phyloP scores from a whole-genome alignment of 2,888 invertebrate species.

The Diarsia rubi region DNA sequence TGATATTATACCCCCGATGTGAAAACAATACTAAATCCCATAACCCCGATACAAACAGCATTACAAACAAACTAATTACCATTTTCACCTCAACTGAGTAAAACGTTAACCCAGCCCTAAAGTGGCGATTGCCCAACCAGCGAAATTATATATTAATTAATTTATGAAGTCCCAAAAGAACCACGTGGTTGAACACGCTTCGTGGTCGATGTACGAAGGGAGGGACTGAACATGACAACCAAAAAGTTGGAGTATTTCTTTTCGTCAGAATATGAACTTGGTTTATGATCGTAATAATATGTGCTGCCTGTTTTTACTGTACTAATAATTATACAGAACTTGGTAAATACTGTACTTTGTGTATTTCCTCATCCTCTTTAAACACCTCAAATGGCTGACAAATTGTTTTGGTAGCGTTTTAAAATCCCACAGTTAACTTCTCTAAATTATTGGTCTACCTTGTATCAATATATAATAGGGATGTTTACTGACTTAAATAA shows the following conservation, averaged over 20 bases:
- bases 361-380: neutral
- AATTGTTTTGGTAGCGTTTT: neutral
- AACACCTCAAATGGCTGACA: neutral
- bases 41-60: slow-evolving; percentile 12
- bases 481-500: no score
- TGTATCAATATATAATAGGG: no score
- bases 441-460: no score
- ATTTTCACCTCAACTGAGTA: slow-evolving; percentile 40
- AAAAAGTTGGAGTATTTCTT: neutral
- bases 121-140: slow-evolving; percentile 47
- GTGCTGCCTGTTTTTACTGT: neutral
- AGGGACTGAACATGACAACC: neutral
- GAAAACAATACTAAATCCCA: slow-evolving; percentile 45
- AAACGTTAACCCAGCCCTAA: slow-evolving; percentile 42
- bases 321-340: no score
- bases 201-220: slow-evolving; percentile 28
- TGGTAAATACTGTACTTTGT: neutral
- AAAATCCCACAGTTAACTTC: no score
- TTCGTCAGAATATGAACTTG: neutral
- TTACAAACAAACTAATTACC: slow-evolving; percentile 39
- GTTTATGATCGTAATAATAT: neutral
- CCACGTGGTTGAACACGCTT: slow-evolving; percentile 47
- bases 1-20: slow-evolving; percentile 1
- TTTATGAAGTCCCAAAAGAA: slow-evolving; percentile 61
- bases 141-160: slow-evolving; percentile 62